Conservation (phyloP, 2,888 invertebrate genomes). For the Rhamnusium bicolor region DNA sequence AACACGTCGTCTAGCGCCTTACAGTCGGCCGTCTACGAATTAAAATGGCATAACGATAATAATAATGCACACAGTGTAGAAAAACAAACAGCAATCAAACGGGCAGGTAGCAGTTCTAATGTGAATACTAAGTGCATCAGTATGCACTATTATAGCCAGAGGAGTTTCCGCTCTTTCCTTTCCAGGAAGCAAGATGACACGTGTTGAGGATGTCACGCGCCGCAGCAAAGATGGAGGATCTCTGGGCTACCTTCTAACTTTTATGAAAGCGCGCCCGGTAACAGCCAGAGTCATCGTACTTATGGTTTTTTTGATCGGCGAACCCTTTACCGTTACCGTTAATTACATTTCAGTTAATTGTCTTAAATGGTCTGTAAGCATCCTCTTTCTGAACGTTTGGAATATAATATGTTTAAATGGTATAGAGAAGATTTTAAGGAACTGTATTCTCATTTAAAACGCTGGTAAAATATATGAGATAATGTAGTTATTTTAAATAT, state of each 20-base stretch:
- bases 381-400: not conserved
- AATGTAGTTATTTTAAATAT: no score
- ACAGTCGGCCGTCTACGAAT: conserved; percentile 7
- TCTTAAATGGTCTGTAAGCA: not conserved
- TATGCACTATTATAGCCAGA: conserved; percentile 58
- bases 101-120: conserved; percentile 41
- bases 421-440: no score
- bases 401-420: no score
- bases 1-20: conserved; percentile 4
- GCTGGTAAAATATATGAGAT: no score
- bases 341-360: not conserved
- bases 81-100: conserved; percentile 51
- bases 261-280: conserved; percentile 4
- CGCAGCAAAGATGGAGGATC: conserved; percentile 32
- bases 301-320: conserved; percentile 14
- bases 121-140: conserved; percentile 57
- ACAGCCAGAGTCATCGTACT: not conserved
- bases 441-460: no score
- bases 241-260: conserved; percentile 26
- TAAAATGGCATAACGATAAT: conserved; percentile 13
- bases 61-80: conserved; percentile 30
- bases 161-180: conserved; percentile 66
- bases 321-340: not conserved
- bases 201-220: conserved; percentile 65
- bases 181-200: conserved; percentile 68